Evolutionary conservation across 2,888 invertebrate species (phyloP), one percentile per base, ranked within the genome.

Genomic region (Griposia aprilina): DNA sequence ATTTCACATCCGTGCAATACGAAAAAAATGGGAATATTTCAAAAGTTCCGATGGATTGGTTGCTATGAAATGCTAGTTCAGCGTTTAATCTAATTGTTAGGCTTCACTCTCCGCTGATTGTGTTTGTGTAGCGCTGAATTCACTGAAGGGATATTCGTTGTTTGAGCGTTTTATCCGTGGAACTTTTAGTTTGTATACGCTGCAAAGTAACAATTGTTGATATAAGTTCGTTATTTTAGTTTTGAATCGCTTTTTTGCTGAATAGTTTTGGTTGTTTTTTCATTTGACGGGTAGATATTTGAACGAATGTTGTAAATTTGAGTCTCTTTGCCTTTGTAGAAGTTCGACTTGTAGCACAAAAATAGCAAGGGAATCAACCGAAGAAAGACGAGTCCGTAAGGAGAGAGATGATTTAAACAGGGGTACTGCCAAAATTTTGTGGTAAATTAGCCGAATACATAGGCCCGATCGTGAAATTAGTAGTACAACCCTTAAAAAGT

Each of bases 71-170:
- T 11, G 36, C 26, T 81, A 60, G 60, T 60, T 73, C 67, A 30
- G 20, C 62, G 30, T 80, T 63, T 63, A 62, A 67, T 82, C n/a
- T 62, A 57, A 68, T 75, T 57, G 63, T 63, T 76, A 30, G 57
- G 15, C 17, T 82, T 26, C 13, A 2, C 50, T 67, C n/a, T 41
- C 23, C 52, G 50, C 30, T 57, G 57, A 23, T 82, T 59, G 45
- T 76, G 50, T 82, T 82, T 68, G 82, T 41, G 20, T 57, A 80
- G 82, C 63, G 45, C n/a, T 68, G 30, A 15, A 76, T 30, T 55
- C 17, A 50, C 57, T 76, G 55, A 30, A 26, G 36, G 36, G 15
- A 8, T 20, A 55, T 55, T 15, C 20, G 15, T 20, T 30, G 48
- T 48, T 55, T 13, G 11, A 67, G 8, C n/a, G 3, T n/a, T 60